A percentile compares a stretch with the other conserved stretches of the same genome.
These are phyloP conservation scores for Microcebus murinus DNA, from an alignment of 2,113 vertebrate species.

Conservation along the genomic window DNA sequence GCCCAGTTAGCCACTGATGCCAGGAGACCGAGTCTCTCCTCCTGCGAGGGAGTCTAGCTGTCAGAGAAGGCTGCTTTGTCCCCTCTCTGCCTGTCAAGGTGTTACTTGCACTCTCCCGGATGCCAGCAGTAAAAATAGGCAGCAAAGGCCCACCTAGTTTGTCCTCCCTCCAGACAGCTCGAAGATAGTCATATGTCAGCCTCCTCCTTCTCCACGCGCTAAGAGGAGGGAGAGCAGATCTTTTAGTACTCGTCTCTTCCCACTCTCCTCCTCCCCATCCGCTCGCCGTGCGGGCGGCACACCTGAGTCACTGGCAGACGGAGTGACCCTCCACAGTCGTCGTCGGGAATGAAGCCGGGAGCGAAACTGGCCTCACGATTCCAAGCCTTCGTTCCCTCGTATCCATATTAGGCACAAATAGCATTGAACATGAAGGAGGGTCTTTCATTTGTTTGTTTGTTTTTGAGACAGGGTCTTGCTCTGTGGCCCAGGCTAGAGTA, in stretches of 20 bases:
- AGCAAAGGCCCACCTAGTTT: neutral
- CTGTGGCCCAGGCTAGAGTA: no score
- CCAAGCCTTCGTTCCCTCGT: neutral
- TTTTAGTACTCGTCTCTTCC: neutral
- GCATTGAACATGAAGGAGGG: neutral
- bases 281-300: neutral
- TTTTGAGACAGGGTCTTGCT: no score
- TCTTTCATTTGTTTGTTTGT: no score
- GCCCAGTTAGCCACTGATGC: neutral
- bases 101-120: constrained; percentile 11
- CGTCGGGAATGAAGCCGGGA: neutral
- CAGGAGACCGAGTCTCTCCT: neutral
- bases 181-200: neutral
- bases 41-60: neutral
- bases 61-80: neutral
- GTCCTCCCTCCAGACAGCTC: constrained; percentile 8
- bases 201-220: neutral
- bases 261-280: neutral
- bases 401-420: neutral
- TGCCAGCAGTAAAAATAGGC: neutral
- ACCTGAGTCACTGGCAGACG: neutral
- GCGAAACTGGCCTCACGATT: neutral
- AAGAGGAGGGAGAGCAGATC: neutral
- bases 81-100: neutral
- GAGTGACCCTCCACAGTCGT: neutral